Conservation (phyloP, 2,888 invertebrate genomes). For the Nezara viridula region DNA sequence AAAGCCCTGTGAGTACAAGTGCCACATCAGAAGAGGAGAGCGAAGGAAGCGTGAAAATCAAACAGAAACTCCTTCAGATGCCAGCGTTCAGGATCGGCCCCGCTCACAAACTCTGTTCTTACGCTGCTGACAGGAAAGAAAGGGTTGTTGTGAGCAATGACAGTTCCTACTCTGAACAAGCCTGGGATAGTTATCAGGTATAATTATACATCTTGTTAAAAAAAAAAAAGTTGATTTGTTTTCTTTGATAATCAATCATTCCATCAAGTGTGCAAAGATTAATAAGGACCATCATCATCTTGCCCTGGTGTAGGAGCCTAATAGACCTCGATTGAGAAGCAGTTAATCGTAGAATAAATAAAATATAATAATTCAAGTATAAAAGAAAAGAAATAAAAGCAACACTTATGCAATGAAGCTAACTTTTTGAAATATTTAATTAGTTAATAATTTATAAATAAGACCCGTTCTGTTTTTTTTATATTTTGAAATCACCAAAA, state of each 20-base stretch:
- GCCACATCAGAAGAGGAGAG: constrained; percentile 62
- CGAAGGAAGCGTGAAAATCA: constrained; percentile 63
- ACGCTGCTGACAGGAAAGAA: constrained; percentile 62
- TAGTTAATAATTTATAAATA: no score
- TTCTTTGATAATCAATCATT: neutral
- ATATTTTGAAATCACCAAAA: no score
- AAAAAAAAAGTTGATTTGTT: neutral
- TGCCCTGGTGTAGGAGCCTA: no score
- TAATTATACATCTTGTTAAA: neutral
- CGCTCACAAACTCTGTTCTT: constrained; percentile 63
- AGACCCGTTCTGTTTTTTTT: no score
- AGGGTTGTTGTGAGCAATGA: constrained; percentile 69
- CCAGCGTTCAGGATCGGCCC: constrained; percentile 67
- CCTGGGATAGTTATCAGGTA: constrained; percentile 96
- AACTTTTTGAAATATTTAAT: no score
- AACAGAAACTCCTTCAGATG: constrained; percentile 64
- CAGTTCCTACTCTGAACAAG: constrained; percentile 90
- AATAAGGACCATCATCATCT: neutral
- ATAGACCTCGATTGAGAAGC: neutral
- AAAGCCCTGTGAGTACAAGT: constrained; percentile 61
- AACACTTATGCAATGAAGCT: no score
- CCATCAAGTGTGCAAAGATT: neutral
- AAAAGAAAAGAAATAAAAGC: no score
- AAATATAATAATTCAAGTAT: no score
- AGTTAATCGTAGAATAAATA: no score